Evolutionary conservation across 2,113 vertebrate genomes (phyloP).

Genomic region (Thermophis baileyi): DNA sequence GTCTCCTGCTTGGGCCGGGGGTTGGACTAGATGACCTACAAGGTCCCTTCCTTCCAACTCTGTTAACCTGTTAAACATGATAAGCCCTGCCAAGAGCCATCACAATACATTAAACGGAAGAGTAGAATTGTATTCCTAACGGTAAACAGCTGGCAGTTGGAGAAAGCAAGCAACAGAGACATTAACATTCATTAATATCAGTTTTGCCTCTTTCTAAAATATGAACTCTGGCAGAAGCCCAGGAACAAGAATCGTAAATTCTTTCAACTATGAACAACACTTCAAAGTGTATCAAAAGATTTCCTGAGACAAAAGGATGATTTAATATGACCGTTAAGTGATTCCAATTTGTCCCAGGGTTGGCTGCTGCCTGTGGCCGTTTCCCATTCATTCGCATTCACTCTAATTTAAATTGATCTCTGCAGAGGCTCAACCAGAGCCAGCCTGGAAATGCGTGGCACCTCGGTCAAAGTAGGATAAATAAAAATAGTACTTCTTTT

Average conservation of each 20-base stretch:
- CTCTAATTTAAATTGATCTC: not conserved
- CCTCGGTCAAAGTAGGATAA: not conserved
- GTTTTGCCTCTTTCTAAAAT: too few species aligned
- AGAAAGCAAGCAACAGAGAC: too few species aligned
- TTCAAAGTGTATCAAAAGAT: not conserved
- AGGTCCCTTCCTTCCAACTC: too few species aligned
- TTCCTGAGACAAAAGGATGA: not conserved
- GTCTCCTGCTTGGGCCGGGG: too few species aligned
- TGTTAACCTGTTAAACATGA: too few species aligned
- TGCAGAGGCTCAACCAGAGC: not conserved
- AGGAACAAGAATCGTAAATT: rapidly evolving
- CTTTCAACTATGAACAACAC: not conserved
- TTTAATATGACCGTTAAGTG: not conserved
- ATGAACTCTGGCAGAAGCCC: not conserved
- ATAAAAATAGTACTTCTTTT: not conserved
- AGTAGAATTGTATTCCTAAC: too few species aligned
- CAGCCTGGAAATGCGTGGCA: not conserved
- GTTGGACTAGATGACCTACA: too few species aligned
- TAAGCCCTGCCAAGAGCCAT: too few species aligned
- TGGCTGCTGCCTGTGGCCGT: not conserved
- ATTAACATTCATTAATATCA: too few species aligned
- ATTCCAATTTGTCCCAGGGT: not conserved
- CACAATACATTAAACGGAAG: too few species aligned
- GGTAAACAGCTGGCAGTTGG: too few species aligned
- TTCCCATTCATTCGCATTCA: not conserved